Base-by-base conservation (phyloP, 2,797 vertebrate genomes). In the Acanthopagrus latus region DNA sequence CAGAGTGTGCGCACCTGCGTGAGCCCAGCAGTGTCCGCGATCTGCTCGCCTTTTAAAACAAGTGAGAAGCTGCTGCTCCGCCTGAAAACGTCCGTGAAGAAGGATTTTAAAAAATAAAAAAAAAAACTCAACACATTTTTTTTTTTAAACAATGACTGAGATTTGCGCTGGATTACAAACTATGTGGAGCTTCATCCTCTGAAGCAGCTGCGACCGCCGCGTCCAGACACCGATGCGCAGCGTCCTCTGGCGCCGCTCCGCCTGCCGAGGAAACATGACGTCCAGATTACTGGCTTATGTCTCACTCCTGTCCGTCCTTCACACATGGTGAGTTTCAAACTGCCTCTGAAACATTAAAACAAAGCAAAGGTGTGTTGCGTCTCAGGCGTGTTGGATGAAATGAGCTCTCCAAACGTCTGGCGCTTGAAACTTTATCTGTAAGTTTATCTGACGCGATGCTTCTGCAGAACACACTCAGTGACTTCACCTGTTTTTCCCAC, bases 241-340 rank as follows among this genome's bases (percentile, higher is more conserved):
- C 74, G 65, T 86, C 83, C 76, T 67, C 80, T 69, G 38, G 60
- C 86, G 68, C 87, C 5, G 43, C 80, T 83, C 86, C 72, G 89
- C 77, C 87, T 88, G 5, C 29, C 27, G 65, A 63, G 81, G 33
- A 93, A 86, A 76, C 91, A 99, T 98, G 97, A 92, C 95, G 78
- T 82, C 94, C 84, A 96, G 85, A 92, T 93, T 95, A 44, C 83
- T 97, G 88, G 84, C 92, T 62, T 86, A 89, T 78, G 86, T 97
- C 82, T 92, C 95, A 80, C 95, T 98, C 56, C 93, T 98, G 79
- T 96, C 96, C 0, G 95, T 95, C 71, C 95, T 98, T 60, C 92
- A 94, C 68, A 95, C 95, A 48, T 93, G 97, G 98, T 99, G 92
- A 97, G 98, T 80, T 48, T 13, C 8, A 29, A 52, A 18, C 18